These are phyloP conservation scores for Diabrotica balteata DNA, from an alignment of 2,888 invertebrate genomes.

Conservation along the genomic window DNA sequence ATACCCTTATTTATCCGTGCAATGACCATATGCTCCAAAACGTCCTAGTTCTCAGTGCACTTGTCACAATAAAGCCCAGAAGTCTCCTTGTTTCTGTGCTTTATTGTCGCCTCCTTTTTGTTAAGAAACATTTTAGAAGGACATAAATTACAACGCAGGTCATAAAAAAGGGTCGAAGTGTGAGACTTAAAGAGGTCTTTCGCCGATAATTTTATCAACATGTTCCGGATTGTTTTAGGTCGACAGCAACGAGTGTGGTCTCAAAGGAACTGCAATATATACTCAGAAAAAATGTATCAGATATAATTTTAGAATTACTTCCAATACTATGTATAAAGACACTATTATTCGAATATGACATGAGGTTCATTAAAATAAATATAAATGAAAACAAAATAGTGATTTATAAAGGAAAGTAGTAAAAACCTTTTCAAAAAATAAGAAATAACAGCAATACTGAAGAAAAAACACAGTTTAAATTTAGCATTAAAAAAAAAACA, in stretches of 20 bases:
- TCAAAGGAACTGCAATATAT: no score
- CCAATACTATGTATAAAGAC: no score
- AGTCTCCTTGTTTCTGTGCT: neutral
- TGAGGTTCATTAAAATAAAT: no score
- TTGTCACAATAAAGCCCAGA: slow-evolving; percentile 1
- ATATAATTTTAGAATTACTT: no score
- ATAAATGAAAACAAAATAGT: no score
- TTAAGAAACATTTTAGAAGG: neutral
- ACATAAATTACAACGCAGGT: slow-evolving; percentile 12
- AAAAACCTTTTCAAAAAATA: no score
- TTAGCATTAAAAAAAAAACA: no score
- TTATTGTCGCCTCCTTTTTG: neutral
- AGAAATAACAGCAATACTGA: no score
- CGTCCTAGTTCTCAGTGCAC: neutral
- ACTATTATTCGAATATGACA: no score
- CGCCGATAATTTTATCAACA: slow-evolving; percentile 32
- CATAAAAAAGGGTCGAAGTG: slow-evolving; percentile 27
- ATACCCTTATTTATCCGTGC: neutral
- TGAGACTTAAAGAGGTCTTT: slow-evolving; percentile 14
- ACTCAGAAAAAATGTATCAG: no score
- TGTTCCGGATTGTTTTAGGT: slow-evolving; percentile 26
- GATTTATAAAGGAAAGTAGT: no score
- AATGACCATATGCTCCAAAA: slow-evolving; percentile 4
- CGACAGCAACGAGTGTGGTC: slow-evolving; percentile 31
- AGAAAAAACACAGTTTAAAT: no score